A percentile compares a stretch with the other conserved stretches of the same genome.
phyloP scores from a whole-genome alignment of 1,140 invertebrate genomes.

The Archivesica marissinica region DNA sequence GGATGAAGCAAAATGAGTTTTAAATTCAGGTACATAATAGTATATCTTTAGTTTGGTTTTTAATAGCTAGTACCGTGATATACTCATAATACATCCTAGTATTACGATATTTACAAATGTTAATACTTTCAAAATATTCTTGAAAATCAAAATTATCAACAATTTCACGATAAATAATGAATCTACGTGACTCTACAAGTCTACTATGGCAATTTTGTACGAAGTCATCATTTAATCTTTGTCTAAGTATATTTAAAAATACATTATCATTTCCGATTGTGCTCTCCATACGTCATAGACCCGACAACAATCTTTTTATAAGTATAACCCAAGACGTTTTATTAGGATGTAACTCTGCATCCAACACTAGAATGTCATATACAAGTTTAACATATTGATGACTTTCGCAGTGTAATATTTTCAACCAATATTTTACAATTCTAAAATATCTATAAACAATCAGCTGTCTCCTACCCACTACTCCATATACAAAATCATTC shows the following conservation, averaged over 20 bases:
- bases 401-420: neutral
- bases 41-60: no score
- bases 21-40: no score
- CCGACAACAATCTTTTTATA: neutral
- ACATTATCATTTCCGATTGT: neutral
- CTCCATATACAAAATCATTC: constrained; percentile 24
- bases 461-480: neutral
- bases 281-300: neutral
- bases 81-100: no score
- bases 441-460: neutral
- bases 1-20: no score
- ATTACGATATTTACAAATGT: neutral
- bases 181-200: neutral
- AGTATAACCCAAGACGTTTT: neutral
- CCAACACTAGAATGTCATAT: neutral
- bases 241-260: neutral
- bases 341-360: neutral
- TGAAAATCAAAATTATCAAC: neutral
- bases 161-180: neutral
- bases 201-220: neutral
- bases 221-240: constrained; percentile 2
- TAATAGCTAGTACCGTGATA: no score
- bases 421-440: neutral
- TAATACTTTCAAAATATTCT: constrained; percentile 4
- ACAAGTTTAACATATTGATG: neutral